Evolutionary conservation across 2,797 vertebrate species (phyloP).

Genomic region (Phaenicophaeus curvirostris): DNA sequence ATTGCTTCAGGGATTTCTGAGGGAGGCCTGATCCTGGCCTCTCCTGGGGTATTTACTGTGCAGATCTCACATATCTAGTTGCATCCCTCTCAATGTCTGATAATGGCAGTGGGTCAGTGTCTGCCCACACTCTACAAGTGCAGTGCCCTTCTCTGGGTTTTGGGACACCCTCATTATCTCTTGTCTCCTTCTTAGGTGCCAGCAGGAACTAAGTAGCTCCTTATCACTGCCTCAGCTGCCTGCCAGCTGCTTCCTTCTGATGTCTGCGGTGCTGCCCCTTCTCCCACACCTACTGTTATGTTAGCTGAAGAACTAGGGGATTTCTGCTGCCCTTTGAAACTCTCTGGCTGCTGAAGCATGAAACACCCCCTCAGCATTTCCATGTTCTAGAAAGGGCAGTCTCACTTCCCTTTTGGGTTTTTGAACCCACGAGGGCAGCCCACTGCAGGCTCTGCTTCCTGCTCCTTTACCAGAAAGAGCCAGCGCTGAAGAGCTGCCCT

Average conservation of each 20-base stretch:
- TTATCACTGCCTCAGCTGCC: not conserved
- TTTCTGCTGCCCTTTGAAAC: slow-evolving; percentile 42
- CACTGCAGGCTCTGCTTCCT: not conserved
- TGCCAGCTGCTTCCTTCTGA: not conserved
- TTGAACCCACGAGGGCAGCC: not conserved
- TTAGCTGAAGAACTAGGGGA: not conserved
- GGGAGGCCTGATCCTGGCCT: not conserved
- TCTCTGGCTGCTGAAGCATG: not conserved
- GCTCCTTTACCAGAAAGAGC: not conserved
- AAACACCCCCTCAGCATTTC: slow-evolving; percentile 45
- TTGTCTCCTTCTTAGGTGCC: not conserved
- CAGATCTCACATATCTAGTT: fast-evolving
- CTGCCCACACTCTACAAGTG: not conserved
- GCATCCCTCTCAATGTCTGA: not conserved
- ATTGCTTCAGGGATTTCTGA: not conserved
- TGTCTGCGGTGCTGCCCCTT: not conserved
- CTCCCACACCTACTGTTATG: not conserved
- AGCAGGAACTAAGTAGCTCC: not conserved
- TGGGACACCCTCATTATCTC: not conserved
- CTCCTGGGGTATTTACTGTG: not conserved
- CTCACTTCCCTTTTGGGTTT: slow-evolving; percentile 52
- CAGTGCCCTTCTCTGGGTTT: not conserved
- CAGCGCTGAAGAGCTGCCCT: fast-evolving
- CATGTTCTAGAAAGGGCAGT: slow-evolving; percentile 47
- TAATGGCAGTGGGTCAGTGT: fast-evolving